phyloP scores from a whole-genome alignment of 2,797 vertebrate genomes.

The Carcharodon carcharias region DNA sequence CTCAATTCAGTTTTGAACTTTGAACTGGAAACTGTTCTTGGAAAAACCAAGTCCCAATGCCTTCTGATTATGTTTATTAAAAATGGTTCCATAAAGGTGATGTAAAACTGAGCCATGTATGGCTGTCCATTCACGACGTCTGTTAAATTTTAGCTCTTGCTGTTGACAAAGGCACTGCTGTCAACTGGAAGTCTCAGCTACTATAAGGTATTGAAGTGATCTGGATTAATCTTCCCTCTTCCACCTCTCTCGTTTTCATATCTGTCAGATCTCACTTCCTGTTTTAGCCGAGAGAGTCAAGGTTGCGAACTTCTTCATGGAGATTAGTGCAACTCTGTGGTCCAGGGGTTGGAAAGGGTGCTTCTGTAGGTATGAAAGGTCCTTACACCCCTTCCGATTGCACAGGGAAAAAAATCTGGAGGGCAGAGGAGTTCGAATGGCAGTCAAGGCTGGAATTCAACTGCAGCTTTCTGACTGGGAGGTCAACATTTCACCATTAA shows the following conservation, averaged over 20 bases:
- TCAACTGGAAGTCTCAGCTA: slow-evolving; percentile 2
- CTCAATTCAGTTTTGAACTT: neutral
- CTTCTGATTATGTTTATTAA: slow-evolving; percentile 7
- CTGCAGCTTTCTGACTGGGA: neutral
- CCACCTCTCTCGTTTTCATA: neutral
- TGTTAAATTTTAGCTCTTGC: neutral
- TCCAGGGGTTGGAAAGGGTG: slow-evolving; percentile 1
- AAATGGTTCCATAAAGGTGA: slow-evolving; percentile 3
- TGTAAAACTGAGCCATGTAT: neutral
- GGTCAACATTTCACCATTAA: neutral
- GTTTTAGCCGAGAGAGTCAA: neutral
- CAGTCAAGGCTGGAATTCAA: slow-evolving; percentile 18
- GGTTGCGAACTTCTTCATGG: neutral
- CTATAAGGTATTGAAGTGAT: neutral
- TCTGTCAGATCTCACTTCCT: slow-evolving; percentile 1
- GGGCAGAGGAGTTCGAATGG: neutral
- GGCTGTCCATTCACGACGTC: slow-evolving; percentile 18
- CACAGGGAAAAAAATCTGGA: neutral
- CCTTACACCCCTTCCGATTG: neutral
- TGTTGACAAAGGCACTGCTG: slow-evolving; percentile 30
- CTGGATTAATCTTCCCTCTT: neutral
- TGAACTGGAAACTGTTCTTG: neutral
- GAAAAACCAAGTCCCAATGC: slow-evolving; percentile 10
- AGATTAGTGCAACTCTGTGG: neutral
- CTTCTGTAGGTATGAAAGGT: neutral